Percentiles rank a stretch among this genome's conserved stretches.
Conservation (phyloP, 2,113 vertebrate genomes). For the Gobiocypris rarus region DNA sequence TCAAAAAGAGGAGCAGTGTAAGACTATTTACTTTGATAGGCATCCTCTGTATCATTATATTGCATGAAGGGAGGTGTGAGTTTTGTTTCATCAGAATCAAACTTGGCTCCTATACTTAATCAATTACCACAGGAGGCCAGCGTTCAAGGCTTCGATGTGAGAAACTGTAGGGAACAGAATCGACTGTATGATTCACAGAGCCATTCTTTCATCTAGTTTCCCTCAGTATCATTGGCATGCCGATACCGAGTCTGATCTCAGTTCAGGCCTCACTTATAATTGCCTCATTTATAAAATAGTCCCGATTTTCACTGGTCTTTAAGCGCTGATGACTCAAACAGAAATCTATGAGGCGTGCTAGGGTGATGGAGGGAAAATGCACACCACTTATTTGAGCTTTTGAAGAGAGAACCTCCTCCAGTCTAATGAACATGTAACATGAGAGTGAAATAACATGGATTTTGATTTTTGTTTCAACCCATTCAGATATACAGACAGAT, state of each 20-base stretch:
- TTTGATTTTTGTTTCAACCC: background rate
- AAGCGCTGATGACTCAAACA: conserved; percentile 65
- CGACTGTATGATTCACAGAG: conserved; percentile 13
- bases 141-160: conserved; percentile 47
- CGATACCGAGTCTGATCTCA: conserved; percentile 62
- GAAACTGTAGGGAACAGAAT: conserved; percentile 25
- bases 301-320: conserved; percentile 65
- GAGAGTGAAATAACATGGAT: conserved; percentile 20
- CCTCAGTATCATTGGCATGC: conserved; percentile 43
- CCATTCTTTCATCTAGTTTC: conserved; percentile 33
- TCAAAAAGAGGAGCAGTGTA: too few species aligned
- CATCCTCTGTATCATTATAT: conserved; percentile 44
- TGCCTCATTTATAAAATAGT: conserved; percentile 75
- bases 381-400: conserved; percentile 42
- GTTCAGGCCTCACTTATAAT: conserved; percentile 70
- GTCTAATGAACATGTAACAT: conserved; percentile 36
- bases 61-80: conserved; percentile 52
- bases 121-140: conserved; percentile 62
- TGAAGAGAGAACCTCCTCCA: conserved; percentile 18
- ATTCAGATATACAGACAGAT: background rate
- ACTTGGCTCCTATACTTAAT: conserved; percentile 66
- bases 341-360: conserved; percentile 56
- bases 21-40: background rate
- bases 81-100: conserved; percentile 66
- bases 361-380: conserved; percentile 53